phyloP scores from a whole-genome alignment of 2,888 invertebrate genomes.

The Watsonalla cultraria region DNA sequence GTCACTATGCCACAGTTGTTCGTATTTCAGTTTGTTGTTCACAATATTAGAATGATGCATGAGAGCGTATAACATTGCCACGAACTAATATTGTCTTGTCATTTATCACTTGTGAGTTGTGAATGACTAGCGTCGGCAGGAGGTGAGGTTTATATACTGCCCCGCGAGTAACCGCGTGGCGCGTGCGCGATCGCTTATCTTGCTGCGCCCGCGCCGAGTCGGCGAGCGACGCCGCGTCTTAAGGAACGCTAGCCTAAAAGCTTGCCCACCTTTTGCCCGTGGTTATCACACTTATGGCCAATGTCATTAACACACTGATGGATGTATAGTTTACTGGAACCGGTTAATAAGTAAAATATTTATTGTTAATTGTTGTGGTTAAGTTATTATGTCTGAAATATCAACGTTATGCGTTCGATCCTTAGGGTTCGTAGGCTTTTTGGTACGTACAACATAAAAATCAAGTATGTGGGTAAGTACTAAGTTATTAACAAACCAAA shows the following conservation, averaged over 20 bases:
- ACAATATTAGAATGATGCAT: slow-evolving; percentile 57
- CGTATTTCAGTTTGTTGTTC: slow-evolving; percentile 55
- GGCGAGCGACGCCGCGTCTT: slow-evolving; percentile 1
- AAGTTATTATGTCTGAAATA: too few species aligned
- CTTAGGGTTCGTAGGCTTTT: too few species aligned
- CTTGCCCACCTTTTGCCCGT: slow-evolving; percentile 1
- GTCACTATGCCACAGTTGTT: slow-evolving; percentile 76
- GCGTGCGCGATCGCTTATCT: slow-evolving; percentile 44
- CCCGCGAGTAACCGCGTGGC: slow-evolving; percentile 42
- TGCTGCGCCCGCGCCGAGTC: slow-evolving; percentile 31
- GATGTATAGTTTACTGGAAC: slow-evolving; percentile 2
- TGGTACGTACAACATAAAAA: too few species aligned
- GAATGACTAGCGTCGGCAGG: slow-evolving; percentile 49
- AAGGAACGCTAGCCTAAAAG: neutral
- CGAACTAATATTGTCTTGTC: slow-evolving; percentile 62
- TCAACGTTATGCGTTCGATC: too few species aligned
- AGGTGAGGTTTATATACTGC: slow-evolving; percentile 47
- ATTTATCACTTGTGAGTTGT: slow-evolving; percentile 58
- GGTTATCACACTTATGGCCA: slow-evolving; percentile 9
- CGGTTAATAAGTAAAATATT: neutral
- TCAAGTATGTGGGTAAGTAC: too few species aligned
- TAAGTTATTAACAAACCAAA: too few species aligned
- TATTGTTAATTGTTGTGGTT: too few species aligned
- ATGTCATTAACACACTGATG: slow-evolving; percentile 11
- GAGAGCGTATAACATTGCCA: slow-evolving; percentile 75